Conservation (phyloP, 2,797 vertebrate species). For the Semotilus atromaculatus region DNA sequence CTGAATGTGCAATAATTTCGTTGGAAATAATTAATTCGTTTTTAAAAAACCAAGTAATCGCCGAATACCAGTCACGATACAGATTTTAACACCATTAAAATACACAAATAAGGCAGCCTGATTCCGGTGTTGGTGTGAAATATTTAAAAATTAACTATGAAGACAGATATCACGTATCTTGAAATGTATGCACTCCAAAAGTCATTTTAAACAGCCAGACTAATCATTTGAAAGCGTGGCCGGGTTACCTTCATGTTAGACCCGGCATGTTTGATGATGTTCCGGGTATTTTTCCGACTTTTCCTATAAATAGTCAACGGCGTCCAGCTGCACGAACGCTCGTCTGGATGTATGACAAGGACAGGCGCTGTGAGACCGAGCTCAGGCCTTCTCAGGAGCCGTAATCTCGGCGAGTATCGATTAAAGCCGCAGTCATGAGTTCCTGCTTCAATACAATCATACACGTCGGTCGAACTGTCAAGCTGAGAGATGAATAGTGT, state of each 20-base stretch:
- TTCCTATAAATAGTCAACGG: background rate
- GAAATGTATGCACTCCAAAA: background rate
- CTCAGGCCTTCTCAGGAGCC: slow-evolving; percentile 9
- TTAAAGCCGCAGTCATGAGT: background rate
- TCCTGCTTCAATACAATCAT: background rate
- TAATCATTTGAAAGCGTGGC: background rate
- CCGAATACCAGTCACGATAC: background rate
- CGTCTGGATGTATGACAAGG: slow-evolving; percentile 17
- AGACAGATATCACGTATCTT: background rate
- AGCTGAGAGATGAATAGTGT: background rate
- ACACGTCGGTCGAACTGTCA: background rate
- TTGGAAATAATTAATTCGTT: background rate
- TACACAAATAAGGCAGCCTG: background rate
- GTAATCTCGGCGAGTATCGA: background rate
- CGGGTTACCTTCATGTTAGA: slow-evolving; percentile 38
- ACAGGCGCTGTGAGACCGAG: background rate
- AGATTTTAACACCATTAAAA: background rate
- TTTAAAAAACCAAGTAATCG: background rate
- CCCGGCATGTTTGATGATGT: slow-evolving; percentile 23
- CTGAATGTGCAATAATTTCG: background rate
- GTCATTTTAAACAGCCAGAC: background rate
- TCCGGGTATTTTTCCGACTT: background rate
- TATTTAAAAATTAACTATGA: background rate
- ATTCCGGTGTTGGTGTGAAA: background rate
- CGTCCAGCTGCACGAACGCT: background rate